Conservation (phyloP, 1,140 invertebrate genomes). For the Psix sp. region DNA sequence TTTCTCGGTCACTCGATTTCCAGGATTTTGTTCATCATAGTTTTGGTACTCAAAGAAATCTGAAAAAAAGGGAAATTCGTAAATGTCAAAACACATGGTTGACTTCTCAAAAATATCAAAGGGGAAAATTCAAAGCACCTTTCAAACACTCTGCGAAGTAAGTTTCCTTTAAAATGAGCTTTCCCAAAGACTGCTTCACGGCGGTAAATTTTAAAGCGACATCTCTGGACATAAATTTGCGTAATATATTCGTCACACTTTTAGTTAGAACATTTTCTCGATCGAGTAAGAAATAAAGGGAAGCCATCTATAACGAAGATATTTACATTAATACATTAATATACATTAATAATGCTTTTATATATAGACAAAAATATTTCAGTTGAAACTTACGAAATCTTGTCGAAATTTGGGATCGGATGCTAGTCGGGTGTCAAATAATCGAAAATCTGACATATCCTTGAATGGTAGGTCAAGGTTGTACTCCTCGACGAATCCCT, state of each 20-base stretch:
- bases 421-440: slow-evolving; percentile 44
- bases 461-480: slow-evolving; percentile 57
- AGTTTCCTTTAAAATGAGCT: slow-evolving; percentile 51
- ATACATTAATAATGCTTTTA: too few relatives aligned
- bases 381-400: slow-evolving; percentile 52
- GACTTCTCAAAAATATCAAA: neutral
- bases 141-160: slow-evolving; percentile 52
- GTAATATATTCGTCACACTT: slow-evolving; percentile 53
- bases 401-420: slow-evolving; percentile 52
- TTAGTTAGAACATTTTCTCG: slow-evolving; percentile 53
- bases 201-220: slow-evolving; percentile 52
- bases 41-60: slow-evolving; percentile 56
- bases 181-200: slow-evolving; percentile 50
- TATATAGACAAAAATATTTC: too few relatives aligned
- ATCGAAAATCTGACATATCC: slow-evolving; percentile 41
- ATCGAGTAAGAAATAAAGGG: slow-evolving; percentile 53
- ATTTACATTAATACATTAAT: too few relatives aligned
- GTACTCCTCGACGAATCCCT: slow-evolving; percentile 55
- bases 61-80: too few relatives aligned
- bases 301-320: slow-evolving; percentile 39
- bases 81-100: neutral
- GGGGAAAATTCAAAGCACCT: slow-evolving; percentile 17
- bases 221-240: slow-evolving; percentile 55
- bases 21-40: slow-evolving; percentile 32
- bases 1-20: slow-evolving; percentile 48